Evolutionary conservation across 2,113 vertebrate species (phyloP), one percentile per base, ranked within the genome.

Genomic region (Nannospalax galili): DNA sequence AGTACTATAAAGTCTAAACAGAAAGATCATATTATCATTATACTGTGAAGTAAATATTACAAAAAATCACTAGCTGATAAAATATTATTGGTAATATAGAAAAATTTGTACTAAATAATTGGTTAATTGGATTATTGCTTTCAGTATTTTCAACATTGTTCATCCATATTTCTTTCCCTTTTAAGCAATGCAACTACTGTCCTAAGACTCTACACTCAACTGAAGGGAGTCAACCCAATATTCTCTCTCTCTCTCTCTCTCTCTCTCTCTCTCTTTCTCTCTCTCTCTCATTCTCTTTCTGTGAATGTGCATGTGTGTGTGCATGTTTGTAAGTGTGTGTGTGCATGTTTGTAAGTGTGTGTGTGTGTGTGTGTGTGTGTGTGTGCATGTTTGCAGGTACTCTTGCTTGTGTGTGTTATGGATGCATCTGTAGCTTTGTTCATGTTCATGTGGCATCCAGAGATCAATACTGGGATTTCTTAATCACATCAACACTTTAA

Each of bases 361-460:
- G 8, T 40, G 19, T 40, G n/a, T 73, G 70, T 77, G 42, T 48
- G 73, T 48, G 42, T 60, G 35, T 60, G 4, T 80, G 20, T 80
- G 0, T 37, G 11, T 12, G 5, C 58, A 11, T n/a, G 48, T 78
- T 7, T 22, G 16, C 11, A 5, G n/a, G 48, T 16, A 45, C 2
- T 5, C 8, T 20, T 32, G 75, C n/a, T 10, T 52, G 7, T 5
- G 56, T 60, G 5, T 52, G 48, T 52, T n/a, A 40, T 81, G 24
- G 5, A 40, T 60, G 6, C 35, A 40, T n/a, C 79, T 81, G 79
- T 52, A 52, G 6, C 48, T 52, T 52, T 52, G 48, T 52, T 52
- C 48, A 52, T 11, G 11, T 10, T 81, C 56, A 26, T 26, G 24
- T 40, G 24, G n/a, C 60, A 10, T 11, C 6, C n/a, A 40, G 24